Conservation (phyloP, 2,113 vertebrate genomes). For the Pterocles orientalis region DNA sequence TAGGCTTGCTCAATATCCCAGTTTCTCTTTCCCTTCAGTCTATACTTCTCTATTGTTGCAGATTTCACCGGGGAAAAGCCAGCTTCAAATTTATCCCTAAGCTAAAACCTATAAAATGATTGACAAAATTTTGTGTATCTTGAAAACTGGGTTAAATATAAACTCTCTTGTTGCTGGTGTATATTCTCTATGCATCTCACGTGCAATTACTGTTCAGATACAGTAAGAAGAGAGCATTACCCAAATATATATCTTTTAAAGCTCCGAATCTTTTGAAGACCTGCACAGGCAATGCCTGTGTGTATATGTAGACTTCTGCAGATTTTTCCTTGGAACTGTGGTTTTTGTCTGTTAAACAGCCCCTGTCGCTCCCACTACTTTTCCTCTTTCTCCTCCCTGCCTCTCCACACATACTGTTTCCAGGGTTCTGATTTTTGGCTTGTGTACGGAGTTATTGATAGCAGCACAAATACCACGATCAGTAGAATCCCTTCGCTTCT, state of each 20-base stretch:
- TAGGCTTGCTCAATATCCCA: slow-evolving; percentile 65
- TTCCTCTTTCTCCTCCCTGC: background rate
- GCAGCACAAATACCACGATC: background rate
- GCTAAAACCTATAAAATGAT: slow-evolving; percentile 73
- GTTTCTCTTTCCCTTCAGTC: slow-evolving; percentile 54
- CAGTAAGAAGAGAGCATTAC: slow-evolving; percentile 35
- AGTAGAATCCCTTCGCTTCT: slow-evolving; percentile 27
- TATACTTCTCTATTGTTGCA: slow-evolving; percentile 66
- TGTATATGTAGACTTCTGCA: background rate
- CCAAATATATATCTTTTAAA: slow-evolving; percentile 44
- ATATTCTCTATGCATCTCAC: slow-evolving; percentile 30
- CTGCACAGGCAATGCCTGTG: background rate
- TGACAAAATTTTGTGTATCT: slow-evolving; percentile 73
- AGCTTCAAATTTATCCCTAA: slow-evolving; percentile 75
- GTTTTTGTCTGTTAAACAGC: background rate
- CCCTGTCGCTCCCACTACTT: background rate
- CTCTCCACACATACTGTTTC: background rate
- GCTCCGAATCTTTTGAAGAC: slow-evolving; percentile 54
- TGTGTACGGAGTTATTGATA: background rate
- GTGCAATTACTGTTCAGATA: slow-evolving; percentile 18
- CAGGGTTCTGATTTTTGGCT: background rate
- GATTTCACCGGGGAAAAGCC: slow-evolving; percentile 66
- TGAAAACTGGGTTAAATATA: slow-evolving; percentile 68
- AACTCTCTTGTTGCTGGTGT: slow-evolving; percentile 45
- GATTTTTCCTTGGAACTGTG: slow-evolving; percentile 31